phyloP scores from a whole-genome alignment of 2,888 invertebrate species.

The Lepidochrysops patricia region DNA sequence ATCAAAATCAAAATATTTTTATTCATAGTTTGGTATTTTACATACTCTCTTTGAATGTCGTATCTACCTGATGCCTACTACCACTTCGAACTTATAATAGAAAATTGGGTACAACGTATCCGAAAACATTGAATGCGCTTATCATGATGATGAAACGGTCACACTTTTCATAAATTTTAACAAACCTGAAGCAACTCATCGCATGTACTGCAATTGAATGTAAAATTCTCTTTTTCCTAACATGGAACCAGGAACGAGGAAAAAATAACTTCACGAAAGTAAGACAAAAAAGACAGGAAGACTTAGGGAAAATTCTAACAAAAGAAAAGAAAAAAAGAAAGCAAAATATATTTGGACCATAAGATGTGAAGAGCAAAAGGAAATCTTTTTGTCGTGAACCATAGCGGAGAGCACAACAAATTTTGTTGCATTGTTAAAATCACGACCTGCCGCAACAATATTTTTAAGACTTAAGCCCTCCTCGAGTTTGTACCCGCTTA shows the following conservation, averaged over 20 bases:
- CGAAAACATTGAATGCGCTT: not conserved
- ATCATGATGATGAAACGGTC: not conserved
- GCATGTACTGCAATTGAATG: constrained; percentile 2
- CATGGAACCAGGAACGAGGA: not conserved
- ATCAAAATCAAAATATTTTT: no score
- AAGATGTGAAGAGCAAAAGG: not conserved
- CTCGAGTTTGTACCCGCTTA: not conserved
- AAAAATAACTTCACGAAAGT: not conserved
- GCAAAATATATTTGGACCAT: not conserved
- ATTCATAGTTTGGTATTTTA: no score
- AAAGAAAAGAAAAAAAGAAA: not conserved
- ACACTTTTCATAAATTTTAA: not conserved
- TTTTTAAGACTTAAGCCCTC: not conserved
- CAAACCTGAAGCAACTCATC: constrained; percentile 3
- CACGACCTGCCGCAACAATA: not conserved
- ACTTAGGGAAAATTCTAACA: not conserved
- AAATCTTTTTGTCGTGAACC: constrained; percentile 2
- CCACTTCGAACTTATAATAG: no score
- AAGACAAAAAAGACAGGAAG: not conserved
- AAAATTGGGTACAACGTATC: no score
- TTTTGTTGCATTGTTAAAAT: not conserved
- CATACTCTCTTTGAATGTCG: no score
- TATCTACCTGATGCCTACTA: no score
- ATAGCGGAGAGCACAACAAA: not conserved
- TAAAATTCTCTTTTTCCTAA: not conserved